These are phyloP conservation scores for Agrotis exclamationis DNA, from an alignment of 2,888 invertebrate genomes.

Conservation along the genomic window DNA sequence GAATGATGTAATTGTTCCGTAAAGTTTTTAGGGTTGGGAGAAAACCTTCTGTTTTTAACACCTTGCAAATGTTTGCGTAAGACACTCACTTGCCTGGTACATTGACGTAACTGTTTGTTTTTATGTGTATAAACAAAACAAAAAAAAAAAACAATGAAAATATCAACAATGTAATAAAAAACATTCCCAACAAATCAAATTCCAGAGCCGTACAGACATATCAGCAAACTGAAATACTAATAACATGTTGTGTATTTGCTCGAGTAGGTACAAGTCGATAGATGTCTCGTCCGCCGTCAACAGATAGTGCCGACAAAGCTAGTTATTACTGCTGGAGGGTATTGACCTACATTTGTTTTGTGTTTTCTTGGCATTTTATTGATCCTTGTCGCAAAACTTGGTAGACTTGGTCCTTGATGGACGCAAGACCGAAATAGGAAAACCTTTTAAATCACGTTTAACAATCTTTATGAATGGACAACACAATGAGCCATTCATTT, in stretches of 20 bases:
- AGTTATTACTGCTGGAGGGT: conserved; percentile 20
- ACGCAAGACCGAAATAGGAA: neutral
- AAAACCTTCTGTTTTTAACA: neutral
- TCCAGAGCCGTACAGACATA: neutral
- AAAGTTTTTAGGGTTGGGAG: neutral
- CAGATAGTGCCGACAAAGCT: conserved; percentile 13
- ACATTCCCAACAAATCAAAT: conserved; percentile 7
- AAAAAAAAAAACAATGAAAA: neutral
- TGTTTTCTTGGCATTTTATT: conserved; percentile 16
- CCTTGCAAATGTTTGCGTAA: no score
- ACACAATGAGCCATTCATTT: neutral
- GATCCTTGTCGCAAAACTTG: neutral
- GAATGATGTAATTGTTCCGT: neutral
- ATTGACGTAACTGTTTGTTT: neutral
- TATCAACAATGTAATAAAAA: conserved; percentile 3
- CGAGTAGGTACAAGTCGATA: conserved; percentile 22
- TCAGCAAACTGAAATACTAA: conserved; percentile 24
- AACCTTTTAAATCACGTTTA: neutral
- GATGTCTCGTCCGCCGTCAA: conserved; percentile 13
- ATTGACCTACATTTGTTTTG: conserved; percentile 8
- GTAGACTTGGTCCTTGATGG: neutral
- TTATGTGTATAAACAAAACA: neutral
- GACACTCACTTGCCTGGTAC: no score
- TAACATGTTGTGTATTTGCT: conserved; percentile 9
- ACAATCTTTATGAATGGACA: neutral